Conservation (phyloP, 2,888 invertebrate genomes). For the Allygus modestus region DNA sequence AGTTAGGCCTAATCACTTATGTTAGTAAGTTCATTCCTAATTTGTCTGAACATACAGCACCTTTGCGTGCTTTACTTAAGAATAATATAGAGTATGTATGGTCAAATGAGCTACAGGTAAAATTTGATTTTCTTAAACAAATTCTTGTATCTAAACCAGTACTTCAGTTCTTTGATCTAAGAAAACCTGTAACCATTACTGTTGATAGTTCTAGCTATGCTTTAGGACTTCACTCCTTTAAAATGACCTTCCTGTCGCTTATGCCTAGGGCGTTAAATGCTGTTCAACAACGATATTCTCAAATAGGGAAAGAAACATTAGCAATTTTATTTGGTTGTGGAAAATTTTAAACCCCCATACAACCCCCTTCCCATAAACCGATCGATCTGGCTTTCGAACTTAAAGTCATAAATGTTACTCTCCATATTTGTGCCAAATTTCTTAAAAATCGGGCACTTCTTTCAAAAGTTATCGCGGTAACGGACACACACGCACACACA, state of each 20-base stretch:
- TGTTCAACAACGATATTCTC: conserved; percentile 51
- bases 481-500: no score
- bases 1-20: conserved; percentile 70
- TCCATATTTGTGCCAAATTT: no score
- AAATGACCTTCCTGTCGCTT: conserved; percentile 58
- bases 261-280: conserved; percentile 59
- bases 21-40: conserved; percentile 70
- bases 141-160: conserved; percentile 33
- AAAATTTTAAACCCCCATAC: conserved; percentile 35
- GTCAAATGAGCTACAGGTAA: conserved; percentile 52
- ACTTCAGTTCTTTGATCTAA: conserved; percentile 55
- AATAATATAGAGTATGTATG: conserved; percentile 67
- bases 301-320: conserved; percentile 61
- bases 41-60: conserved; percentile 67
- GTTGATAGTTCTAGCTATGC: conserved; percentile 57
- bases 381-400: no score
- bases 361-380: no score
- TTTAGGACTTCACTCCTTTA: conserved; percentile 60
- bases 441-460: no score
- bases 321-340: conserved; percentile 62
- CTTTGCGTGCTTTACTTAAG: conserved; percentile 67
- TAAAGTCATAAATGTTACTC: no score
- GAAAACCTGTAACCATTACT: conserved; percentile 43
- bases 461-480: no score
- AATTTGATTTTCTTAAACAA: conserved; percentile 46